Percentiles rank a stretch among this genome's conserved stretches.
Conservation (phyloP, 2,113 vertebrate genomes). For the Manacus vitellinus region DNA sequence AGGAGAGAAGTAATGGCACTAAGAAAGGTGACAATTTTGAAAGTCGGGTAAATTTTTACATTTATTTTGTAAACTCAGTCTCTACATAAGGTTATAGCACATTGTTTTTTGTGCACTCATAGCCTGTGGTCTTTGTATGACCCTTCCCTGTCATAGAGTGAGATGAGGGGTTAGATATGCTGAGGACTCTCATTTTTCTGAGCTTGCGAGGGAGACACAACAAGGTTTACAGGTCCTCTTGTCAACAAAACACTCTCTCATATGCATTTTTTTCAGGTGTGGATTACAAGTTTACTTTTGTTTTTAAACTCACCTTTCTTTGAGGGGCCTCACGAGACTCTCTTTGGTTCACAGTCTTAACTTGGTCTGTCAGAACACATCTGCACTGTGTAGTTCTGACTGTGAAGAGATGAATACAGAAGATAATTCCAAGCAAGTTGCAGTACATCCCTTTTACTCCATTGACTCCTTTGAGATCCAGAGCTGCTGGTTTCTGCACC, state of each 20-base stretch:
- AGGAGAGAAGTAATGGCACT: neutral
- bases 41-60: neutral
- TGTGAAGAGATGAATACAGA: neutral
- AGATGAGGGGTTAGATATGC: rapidly evolving
- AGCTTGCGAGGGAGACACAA: neutral
- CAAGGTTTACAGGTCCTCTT: neutral
- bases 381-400: neutral
- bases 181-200: neutral
- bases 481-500: neutral
- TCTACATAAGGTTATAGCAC: neutral
- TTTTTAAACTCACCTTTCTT: neutral
- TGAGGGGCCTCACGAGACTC: neutral
- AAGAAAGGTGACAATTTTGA: neutral
- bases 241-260: rapidly evolving
- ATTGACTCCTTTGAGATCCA: neutral
- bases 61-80: neutral
- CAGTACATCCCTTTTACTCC: neutral
- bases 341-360: neutral
- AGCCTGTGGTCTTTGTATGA: neutral
- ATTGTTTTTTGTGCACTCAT: neutral
- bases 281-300: neutral
- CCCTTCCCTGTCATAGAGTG: neutral
- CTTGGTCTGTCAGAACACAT: neutral
- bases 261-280: neutral
- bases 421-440: neutral